Evolutionary conservation across 2,888 invertebrate species (phyloP).

Genomic region (Conchocele bisecta): DNA sequence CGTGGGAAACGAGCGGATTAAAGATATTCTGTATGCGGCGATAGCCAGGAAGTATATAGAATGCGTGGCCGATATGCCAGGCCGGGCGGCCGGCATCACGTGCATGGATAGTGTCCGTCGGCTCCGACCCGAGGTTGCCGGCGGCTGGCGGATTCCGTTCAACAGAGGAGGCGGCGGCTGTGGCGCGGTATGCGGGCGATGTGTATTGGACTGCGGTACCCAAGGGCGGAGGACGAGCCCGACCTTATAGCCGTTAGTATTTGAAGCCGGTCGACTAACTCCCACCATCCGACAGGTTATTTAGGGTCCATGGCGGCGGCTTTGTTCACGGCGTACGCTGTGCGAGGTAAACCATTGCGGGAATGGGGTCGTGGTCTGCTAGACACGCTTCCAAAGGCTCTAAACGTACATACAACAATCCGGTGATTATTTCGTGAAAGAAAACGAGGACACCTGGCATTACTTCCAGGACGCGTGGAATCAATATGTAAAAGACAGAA

Average conservation of each 20-base stretch:
- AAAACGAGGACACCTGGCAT: slow-evolving; percentile 74
- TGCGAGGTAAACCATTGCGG: slow-evolving; percentile 75
- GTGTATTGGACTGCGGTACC: slow-evolving; percentile 81
- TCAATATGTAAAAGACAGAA: slow-evolving; percentile 69
- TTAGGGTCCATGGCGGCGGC: slow-evolving; percentile 79
- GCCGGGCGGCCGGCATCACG: slow-evolving; percentile 55
- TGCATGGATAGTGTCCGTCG: slow-evolving; percentile 22
- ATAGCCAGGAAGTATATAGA: slow-evolving; percentile 68
- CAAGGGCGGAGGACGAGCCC: slow-evolving; percentile 69
- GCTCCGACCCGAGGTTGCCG: slow-evolving; percentile 33
- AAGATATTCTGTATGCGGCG: slow-evolving; percentile 55
- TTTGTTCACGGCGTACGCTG: slow-evolving; percentile 77
- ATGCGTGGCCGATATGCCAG: slow-evolving; percentile 75
- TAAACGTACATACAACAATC: slow-evolving; percentile 68
- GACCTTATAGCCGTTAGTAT: slow-evolving; percentile 78
- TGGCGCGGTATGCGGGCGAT: slow-evolving; percentile 81
- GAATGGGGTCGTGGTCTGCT: slow-evolving; percentile 77
- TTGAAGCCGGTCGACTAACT: slow-evolving; percentile 80
- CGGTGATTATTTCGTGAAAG: slow-evolving; percentile 67
- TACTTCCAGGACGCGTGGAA: slow-evolving; percentile 77
- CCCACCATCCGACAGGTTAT: slow-evolving; percentile 81
- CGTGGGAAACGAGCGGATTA: slow-evolving; percentile 8
- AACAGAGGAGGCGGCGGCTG: slow-evolving; percentile 79
- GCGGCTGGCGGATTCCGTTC: slow-evolving; percentile 58
- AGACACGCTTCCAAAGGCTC: slow-evolving; percentile 64